Conservation (phyloP, 1,140 invertebrate genomes). For the Papilio aristodemus region DNA sequence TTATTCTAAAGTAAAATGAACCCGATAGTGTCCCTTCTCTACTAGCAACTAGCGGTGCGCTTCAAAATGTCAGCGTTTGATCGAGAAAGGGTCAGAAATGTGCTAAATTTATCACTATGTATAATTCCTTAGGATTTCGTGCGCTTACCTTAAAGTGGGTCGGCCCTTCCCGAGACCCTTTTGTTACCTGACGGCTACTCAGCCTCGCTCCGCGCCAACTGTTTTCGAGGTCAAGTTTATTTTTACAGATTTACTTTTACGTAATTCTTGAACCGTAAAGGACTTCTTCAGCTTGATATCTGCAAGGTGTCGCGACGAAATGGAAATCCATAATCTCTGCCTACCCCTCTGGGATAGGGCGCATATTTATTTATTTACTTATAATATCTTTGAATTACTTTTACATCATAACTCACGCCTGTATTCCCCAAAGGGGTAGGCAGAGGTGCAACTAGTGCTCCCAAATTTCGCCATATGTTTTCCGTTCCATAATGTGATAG, state of each 20-base stretch:
- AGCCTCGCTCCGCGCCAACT: neutral
- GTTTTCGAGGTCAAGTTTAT: slow-evolving; percentile 6
- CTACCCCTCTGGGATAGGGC: no score
- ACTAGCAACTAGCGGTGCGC: neutral
- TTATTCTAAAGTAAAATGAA: neutral
- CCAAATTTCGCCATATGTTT: no score
- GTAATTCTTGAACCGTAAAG: neutral
- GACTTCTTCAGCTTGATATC: neutral
- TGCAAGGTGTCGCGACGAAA: neutral
- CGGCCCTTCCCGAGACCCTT: slow-evolving; percentile 4
- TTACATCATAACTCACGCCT: no score
- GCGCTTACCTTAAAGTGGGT: slow-evolving; percentile 21
- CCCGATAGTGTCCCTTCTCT: neutral
- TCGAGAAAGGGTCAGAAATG: slow-evolving; percentile 15
- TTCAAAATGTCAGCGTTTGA: slow-evolving; percentile 18
- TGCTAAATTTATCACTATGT: slow-evolving; percentile 16
- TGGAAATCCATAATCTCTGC: no score
- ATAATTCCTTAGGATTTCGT: slow-evolving; percentile 17
- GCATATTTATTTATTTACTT: no score
- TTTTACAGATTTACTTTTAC: neutral
- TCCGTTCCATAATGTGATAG: no score
- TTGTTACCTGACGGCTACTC: slow-evolving; percentile 20
- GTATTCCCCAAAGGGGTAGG: no score
- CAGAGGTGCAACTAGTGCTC: no score
- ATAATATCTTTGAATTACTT: no score